Evolutionary conservation across 2,888 invertebrate species (phyloP), one percentile per base, ranked within the genome.

Genomic region (Tanypteryx hageni): DNA sequence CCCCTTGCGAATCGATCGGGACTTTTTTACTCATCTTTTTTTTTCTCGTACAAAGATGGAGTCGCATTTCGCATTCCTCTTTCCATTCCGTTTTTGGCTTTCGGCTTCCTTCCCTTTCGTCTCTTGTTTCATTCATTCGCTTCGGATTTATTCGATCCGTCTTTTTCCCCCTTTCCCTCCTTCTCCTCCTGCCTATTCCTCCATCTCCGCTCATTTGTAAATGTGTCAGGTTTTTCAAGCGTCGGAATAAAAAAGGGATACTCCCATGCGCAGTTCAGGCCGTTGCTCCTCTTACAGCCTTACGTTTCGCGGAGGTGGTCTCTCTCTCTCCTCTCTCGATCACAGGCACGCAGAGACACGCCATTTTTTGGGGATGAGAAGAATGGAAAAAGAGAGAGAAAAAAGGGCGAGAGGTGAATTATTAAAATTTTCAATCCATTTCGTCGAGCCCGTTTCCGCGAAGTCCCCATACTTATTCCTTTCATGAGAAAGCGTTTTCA

Each of bases 371-470:
- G 44, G 44, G 44, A 3, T 44, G 44, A 44, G 44, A 44, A 5
- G 44, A 5, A 44, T 44, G 44, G 44, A 44, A 44, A n/a, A 44
- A 5, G 44, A 44, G 44, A 44, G 44, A 44, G 44, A 44, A 5
- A 44, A 44, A 5, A 44, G 27, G 22, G 76, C 22, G 27, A 27
- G 3, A 10, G 76, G 76, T 27, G 27, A 76, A 27, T 76, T 76
- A 76, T 76, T 76, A 76, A 76, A 44, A 76, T 76, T 76, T 76
- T 76, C 76, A 76, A 76, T 76, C 76, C 76, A 76, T 76, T 76
- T 76, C 76, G 76, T 27, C 4, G 76, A 76, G 27, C 13, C 27
- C 27, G 76, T 27, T 22, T 27, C 27, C 22, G 10, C 76, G 22
- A 76, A 76, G 13, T 76, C 76, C 11, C 5, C 1, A 3, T 76